Percentiles rank a stretch among this genome's conserved stretches.
phyloP scores from a whole-genome alignment of 2,797 vertebrate genomes.

The Premnoplex brunnescens region DNA sequence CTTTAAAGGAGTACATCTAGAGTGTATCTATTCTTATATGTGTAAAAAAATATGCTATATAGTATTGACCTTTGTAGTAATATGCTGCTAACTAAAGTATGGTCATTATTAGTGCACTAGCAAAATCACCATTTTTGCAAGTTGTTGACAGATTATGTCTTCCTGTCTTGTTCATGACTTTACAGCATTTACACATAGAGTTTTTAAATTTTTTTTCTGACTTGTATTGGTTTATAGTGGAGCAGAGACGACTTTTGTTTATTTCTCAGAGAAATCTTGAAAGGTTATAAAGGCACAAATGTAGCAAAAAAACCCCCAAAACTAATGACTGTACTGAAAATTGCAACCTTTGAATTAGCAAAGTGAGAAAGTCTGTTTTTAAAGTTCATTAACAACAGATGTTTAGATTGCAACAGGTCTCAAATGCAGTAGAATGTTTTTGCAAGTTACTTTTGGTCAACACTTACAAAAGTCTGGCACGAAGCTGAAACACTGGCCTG shows the following conservation, averaged over 20 bases:
- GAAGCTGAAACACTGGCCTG: not conserved
- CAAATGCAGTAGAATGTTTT: not conserved
- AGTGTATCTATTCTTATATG: not conserved
- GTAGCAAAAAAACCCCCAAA: not conserved
- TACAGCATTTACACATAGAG: not conserved
- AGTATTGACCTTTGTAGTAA: not conserved
- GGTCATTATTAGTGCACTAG: not conserved
- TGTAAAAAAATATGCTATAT: not conserved
- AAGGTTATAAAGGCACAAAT: not conserved
- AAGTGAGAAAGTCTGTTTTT: not conserved
- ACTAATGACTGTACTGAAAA: not conserved
- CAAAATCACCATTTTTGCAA: not conserved
- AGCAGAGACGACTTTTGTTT: not conserved
- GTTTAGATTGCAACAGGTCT: not conserved
- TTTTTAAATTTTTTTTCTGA: not conserved
- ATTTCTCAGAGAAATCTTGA: not conserved
- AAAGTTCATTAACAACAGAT: not conserved
- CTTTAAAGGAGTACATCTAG: not conserved
- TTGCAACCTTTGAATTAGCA: not conserved
- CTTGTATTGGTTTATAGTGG: not conserved
- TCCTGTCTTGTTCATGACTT: not conserved
- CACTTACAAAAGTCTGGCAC: not conserved
- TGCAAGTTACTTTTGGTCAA: slow-evolving; percentile 29
- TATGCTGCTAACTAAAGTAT: not conserved
- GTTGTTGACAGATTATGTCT: not conserved